Evolutionary conservation across 2,113 vertebrate genomes (phyloP), one percentile per base, ranked within the genome.

Genomic region (Lepidothrix coronata): DNA sequence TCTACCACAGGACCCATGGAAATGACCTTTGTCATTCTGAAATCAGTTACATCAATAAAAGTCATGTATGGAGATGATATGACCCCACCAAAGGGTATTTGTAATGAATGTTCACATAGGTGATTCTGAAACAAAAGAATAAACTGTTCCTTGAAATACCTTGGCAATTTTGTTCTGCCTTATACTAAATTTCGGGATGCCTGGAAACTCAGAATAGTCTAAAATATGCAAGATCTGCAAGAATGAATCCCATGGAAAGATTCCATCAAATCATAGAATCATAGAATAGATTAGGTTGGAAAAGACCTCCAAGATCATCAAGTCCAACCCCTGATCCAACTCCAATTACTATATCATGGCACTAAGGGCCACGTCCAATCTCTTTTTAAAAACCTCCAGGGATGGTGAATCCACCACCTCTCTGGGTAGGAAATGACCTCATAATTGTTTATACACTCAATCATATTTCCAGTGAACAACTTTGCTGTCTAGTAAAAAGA

Each of bases 41-140:
- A 57, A 57, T 52, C 17, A 20, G 28, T 52, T 39, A 33, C 31
- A 23, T 61, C 35, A 43, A 4, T 18, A 27, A 9, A 88, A 58
- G 14, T 39, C 30, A 5, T 15, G 4, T 24, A 20, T 54, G n/a
- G 74, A 54, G 27, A 21, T 57, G 3, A 61, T 37, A 20, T 59
- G 25, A 51, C 16, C 24, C 12, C 59, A 71, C 8, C 12, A 17
- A 66, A 66, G 8, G 0, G 0, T n/a, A 41, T 4, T 25, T 33
- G 43, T 23, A 44, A 25, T 43, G 43, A 41, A 28, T 1, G 4
- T 30, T 81, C 51, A 57, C 18, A 33, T 3, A 30, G 25, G 12
- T 75, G 25, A 44, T 55, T 71, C 41, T 54, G 46, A 62, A 81
- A 71, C 5, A 4, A 48, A 80, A 48, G 33, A 58, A 48, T 14